Percentiles rank a stretch among this genome's conserved stretches.
These are phyloP conservation scores for Synergus gifuensis DNA, from an alignment of 2,888 invertebrate genomes.

Conservation along the genomic window DNA sequence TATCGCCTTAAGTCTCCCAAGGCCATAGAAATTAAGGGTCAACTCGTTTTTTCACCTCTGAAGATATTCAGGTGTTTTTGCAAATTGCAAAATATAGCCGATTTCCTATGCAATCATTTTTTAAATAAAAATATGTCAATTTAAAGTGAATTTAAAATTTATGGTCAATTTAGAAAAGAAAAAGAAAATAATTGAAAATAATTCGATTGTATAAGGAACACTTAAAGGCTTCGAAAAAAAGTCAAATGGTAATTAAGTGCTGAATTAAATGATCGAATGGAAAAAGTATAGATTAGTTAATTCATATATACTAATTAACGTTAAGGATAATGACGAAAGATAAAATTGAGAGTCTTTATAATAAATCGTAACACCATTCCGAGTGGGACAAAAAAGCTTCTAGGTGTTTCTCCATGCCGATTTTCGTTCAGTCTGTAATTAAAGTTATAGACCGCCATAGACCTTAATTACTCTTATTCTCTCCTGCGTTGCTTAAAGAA, in stretches of 20 bases:
- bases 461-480: slow-evolving; percentile 37
- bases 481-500: slow-evolving; percentile 16
- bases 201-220: too few relatives aligned
- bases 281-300: slow-evolving; percentile 19
- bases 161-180: too few relatives aligned
- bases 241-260: too few relatives aligned
- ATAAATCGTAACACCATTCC: neutral
- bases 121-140: too few relatives aligned
- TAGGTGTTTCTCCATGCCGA: slow-evolving; percentile 19
- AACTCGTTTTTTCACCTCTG: neutral
- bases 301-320: slow-evolving; percentile 15
- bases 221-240: too few relatives aligned
- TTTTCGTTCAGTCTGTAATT: slow-evolving; percentile 23
- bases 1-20: slow-evolving; percentile 3
- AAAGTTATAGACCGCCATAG: slow-evolving; percentile 31
- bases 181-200: too few relatives aligned
- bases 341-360: slow-evolving; percentile 29
- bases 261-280: neutral
- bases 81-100: too few relatives aligned
- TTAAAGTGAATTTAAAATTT: too few relatives aligned
- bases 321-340: neutral
- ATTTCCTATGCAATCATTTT: too few relatives aligned
- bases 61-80: neutral
- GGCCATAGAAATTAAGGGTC: neutral
- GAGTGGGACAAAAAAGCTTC: neutral